Evolutionary conservation across 1,140 invertebrate genomes (phyloP).

Genomic region (Drosophila eugracilis): DNA sequence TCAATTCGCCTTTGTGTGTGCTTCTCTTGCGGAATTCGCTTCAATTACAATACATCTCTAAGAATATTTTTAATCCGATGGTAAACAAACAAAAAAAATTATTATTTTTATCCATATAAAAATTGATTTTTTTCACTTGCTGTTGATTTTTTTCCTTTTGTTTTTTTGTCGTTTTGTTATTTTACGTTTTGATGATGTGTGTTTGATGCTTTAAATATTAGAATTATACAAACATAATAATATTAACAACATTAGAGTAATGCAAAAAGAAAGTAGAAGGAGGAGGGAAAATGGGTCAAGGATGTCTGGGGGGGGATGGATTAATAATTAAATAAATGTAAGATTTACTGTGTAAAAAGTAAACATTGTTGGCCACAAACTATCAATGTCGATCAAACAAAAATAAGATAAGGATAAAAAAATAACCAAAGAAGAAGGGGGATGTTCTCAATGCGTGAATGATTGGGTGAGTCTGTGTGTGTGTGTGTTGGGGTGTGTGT

Average conservation of each 20-base stretch:
- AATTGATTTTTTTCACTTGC: slow-evolving; percentile 31
- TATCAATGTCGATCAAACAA: slow-evolving; percentile 63
- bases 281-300: neutral
- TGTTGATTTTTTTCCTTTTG: slow-evolving; percentile 19
- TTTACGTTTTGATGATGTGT: slow-evolving; percentile 48
- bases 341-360: slow-evolving; percentile 38
- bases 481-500: slow-evolving; percentile 7
- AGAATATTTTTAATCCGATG: slow-evolving; percentile 45
- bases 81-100: slow-evolving; percentile 44
- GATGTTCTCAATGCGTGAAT: no score
- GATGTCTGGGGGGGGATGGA: neutral
- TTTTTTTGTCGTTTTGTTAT: slow-evolving; percentile 37
- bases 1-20: slow-evolving; percentile 51
- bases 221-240: slow-evolving; percentile 78
- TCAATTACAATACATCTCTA: slow-evolving; percentile 45
- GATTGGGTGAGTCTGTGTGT: slow-evolving; percentile 12
- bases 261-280: slow-evolving; percentile 47
- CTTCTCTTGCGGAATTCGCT: slow-evolving; percentile 17
- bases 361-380: slow-evolving; percentile 54
- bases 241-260: slow-evolving; percentile 79
- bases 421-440: slow-evolving; percentile 22
- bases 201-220: slow-evolving; percentile 55
- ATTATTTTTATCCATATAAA: slow-evolving; percentile 37
- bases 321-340: slow-evolving; percentile 17
- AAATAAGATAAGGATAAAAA: no score